Evolutionary conservation across 23 tunicate species (phyloP), one percentile per base, ranked within the genome.

Genomic region (Ciona savignyi): DNA sequence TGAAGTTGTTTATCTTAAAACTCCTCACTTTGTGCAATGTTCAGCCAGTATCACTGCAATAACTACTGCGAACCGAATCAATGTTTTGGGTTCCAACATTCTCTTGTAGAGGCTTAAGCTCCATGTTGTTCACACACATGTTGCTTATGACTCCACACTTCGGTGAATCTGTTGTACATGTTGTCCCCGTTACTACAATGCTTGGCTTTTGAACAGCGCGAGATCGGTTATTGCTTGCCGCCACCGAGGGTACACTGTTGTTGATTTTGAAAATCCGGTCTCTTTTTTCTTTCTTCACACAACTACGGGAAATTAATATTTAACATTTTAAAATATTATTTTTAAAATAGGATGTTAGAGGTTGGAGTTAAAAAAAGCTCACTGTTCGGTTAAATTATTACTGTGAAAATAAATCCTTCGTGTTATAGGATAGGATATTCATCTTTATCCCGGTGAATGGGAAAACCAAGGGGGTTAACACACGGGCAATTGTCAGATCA

Each of bases 11-110:
- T n/a, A n/a, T n/a, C n/a, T n/a, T n/a, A n/a, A n/a, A n/a, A n/a
- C n/a, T n/a, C n/a, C n/a, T n/a, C n/a, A n/a, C n/a, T n/a, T n/a
- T n/a, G n/a, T n/a, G n/a, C n/a, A n/a, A n/a, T 42, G 11, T 42
- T 42, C 56, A 42, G 11, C 56, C 56, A 42, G 51, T 69, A 22
- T 24, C 73, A 51, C 73, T 69, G 51, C 73, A 69, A 26, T 30
- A 32, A 33, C 73, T 69, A 51, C 73, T 69, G 21, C 73, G 73
- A 21, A 69, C 73, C 2, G 73, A 69, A 6, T 42, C 56, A 9
- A 42, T 15, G 15, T 42, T 42, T 42, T 42, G 56, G 9, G 9
- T 15, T 15, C 56, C 56, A 15, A 42, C 56, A 15, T 42, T 42
- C 11, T 9, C 11, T 15, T 42, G 56, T 15, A 42, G 15, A 9